These are phyloP conservation scores for Corythaixoides concolor DNA, from an alignment of 2,113 vertebrate species.

Conservation along the genomic window DNA sequence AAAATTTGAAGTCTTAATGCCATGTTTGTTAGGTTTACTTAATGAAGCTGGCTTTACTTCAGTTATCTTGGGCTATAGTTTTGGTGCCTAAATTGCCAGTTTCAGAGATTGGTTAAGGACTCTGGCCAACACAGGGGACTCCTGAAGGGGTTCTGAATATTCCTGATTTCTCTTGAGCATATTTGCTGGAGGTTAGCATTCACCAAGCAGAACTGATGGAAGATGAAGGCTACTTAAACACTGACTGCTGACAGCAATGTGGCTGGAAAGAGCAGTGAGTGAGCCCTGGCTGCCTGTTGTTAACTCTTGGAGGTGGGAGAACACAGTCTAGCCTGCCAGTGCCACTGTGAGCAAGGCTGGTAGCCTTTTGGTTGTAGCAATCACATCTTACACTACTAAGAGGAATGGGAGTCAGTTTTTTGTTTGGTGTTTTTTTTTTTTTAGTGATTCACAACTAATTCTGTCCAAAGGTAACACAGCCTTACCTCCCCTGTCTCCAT, in stretches of 20 bases:
- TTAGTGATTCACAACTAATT: not conserved
- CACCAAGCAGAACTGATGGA: not conserved
- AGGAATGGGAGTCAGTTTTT: not conserved
- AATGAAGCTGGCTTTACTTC: not conserved
- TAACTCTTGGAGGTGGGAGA: not conserved
- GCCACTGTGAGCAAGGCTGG: not conserved
- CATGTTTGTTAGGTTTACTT: not conserved
- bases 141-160: not conserved
- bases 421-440: too few species aligned
- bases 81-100: not conserved
- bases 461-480: not conserved
- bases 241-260: rapidly evolving
- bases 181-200: not conserved
- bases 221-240: not conserved
- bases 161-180: not conserved
- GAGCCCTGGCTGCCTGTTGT: not conserved
- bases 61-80: not conserved
- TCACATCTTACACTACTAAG: not conserved
- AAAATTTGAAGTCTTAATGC: not conserved
- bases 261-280: not conserved
- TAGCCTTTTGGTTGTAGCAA: not conserved
- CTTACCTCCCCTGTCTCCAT: not conserved
- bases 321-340: not conserved
- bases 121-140: not conserved
- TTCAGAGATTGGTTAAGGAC: not conserved